Evolutionary conservation across 2,113 vertebrate genomes (phyloP).

Genomic region (Glareola pratincola): DNA sequence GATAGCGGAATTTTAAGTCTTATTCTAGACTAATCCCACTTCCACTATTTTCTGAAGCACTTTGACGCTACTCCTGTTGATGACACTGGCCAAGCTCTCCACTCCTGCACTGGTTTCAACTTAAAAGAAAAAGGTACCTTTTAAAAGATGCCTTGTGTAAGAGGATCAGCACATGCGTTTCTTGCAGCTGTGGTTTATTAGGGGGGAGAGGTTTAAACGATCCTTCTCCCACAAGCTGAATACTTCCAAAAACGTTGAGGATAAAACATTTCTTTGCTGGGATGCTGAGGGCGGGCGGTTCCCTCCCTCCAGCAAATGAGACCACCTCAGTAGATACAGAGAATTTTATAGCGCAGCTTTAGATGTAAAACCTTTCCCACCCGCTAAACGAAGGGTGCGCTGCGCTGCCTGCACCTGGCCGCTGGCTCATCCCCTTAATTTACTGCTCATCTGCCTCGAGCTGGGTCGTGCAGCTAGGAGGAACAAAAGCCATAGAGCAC

Average conservation of each 20-base stretch:
- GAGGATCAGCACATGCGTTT: background rate
- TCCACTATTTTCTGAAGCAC: background rate
- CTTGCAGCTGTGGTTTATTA: background rate
- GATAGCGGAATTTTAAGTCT: background rate
- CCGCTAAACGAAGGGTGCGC: fast-evolving
- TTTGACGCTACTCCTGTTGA: background rate
- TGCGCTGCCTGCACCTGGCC: background rate
- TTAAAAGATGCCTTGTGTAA: background rate
- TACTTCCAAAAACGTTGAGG: background rate
- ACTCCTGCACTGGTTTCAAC: background rate
- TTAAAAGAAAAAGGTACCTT: background rate
- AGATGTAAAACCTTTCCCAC: background rate
- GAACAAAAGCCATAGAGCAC: background rate
- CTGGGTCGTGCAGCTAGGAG: background rate
- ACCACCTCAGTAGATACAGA: background rate
- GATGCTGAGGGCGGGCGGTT: background rate
- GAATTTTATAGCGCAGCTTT: background rate
- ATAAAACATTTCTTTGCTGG: background rate
- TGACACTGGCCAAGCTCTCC: background rate
- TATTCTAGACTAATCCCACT: background rate
- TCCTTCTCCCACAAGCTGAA: background rate
- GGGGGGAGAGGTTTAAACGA: background rate
- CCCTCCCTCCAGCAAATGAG: background rate
- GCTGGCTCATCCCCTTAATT: background rate
- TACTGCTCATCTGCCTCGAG: background rate